Conservation (phyloP, 2,797 vertebrate species). For the Sebastes iracundus region DNA sequence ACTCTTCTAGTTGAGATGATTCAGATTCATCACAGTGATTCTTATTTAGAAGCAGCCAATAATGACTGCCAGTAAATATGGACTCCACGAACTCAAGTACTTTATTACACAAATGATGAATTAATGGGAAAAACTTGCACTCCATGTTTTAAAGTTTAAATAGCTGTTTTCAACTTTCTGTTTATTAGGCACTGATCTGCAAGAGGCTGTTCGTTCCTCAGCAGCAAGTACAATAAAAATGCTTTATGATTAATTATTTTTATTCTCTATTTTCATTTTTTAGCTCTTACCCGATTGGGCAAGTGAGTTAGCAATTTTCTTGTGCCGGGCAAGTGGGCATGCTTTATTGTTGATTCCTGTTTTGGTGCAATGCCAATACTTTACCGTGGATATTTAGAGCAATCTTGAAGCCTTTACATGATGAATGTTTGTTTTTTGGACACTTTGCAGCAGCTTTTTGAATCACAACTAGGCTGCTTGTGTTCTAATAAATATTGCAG, state of each 20-base stretch:
- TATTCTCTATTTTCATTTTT: neutral
- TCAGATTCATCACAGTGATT: constrained; percentile 29
- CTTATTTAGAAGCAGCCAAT: constrained; percentile 11
- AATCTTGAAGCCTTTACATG: neutral
- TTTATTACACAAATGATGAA: constrained; percentile 14
- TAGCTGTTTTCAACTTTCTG: constrained; percentile 11
- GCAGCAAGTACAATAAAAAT: neutral
- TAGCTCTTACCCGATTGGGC: neutral
- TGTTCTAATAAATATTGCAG: neutral
- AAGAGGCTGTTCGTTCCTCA: neutral
- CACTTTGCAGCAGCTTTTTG: neutral
- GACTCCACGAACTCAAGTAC: constrained; percentile 15
- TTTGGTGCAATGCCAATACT: neutral
- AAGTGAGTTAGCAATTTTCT: neutral
- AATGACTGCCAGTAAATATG: constrained; percentile 25
- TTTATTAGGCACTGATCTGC: neutral
- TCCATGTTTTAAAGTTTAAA: neutral
- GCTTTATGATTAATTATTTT: neutral
- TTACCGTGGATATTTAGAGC: neutral
- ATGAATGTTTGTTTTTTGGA: neutral
- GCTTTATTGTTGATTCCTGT: neutral
- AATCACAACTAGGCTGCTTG: neutral
- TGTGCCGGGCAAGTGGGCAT: neutral
- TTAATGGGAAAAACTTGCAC: neutral
- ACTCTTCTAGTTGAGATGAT: constrained; percentile 15